Base-by-base conservation (phyloP, 2,113 vertebrate genomes). In the Miniopterus natalensis region DNA sequence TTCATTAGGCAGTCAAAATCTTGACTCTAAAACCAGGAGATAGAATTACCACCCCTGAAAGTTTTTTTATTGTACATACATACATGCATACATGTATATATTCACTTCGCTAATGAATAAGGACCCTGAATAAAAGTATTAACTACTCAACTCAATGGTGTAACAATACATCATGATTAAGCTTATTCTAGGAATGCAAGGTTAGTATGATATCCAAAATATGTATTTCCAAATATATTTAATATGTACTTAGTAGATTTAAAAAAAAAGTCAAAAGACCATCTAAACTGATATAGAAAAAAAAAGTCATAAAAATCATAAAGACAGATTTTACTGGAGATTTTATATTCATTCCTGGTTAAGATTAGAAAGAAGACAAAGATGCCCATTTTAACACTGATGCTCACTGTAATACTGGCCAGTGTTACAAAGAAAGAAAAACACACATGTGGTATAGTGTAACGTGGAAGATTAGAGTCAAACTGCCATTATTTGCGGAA, bases 401-500 rank as follows among this genome's bases (percentile, higher is more conserved):
- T 23, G 3, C 49, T 83, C 66, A 80, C 70, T 20, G 81, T 2
- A 94, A 36, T 57, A 87, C 3, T 93, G 0, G 47, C 2, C 14
- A 84, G 21, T 51, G 25, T 53, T 86, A 70, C 18, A 70, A 83
- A 75, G 42, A 88, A 88, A 95, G 8, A 93, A 75, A 75, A 92
- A 68, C 6, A 36, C 73, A 27, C 51, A 63, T 31, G 21, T 4
- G 5, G 14, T 42, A 10, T 73, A 63, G 21, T 63, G 5, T 84
- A 89, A 70, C 20, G 2, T 81, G 40, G 29, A 85, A 81, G 25
- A 92, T 47, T 23, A 88, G 12, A 90, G 45, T 49, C 91, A 92
- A 92, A 84, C 20, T 89, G 61, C 29, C 68, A 81, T 59, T 96
- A 88, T 29, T 78, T 77, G 29, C 88, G 40, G 29, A 85, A 81